A percentile compares a stretch with the other conserved stretches of the same genome.
Evolutionary conservation across 2,888 invertebrate genomes (phyloP).

Genomic region (Papilio gigon): DNA sequence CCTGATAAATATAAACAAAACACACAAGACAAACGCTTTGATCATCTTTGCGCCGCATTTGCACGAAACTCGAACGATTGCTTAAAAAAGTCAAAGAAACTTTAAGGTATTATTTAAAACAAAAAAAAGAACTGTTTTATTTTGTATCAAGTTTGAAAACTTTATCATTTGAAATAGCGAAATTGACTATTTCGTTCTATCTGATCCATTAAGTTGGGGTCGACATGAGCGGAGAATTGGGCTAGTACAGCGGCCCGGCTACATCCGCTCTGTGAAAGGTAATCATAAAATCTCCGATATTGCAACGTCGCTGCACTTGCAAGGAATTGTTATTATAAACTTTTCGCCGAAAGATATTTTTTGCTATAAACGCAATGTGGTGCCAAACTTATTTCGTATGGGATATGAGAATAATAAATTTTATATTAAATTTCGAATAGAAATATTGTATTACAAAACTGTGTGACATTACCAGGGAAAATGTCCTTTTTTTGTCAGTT

Average conservation of each 20-base stretch:
- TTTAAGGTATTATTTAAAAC: not conserved
- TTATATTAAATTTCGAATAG: slow-evolving; percentile 15
- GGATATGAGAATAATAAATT: slow-evolving; percentile 6
- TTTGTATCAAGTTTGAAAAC: slow-evolving; percentile 25
- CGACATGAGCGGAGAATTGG: slow-evolving; percentile 44
- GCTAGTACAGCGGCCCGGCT: slow-evolving; percentile 40
- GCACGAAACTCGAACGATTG: no score
- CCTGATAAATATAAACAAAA: no score
- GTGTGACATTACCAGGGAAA: not conserved
- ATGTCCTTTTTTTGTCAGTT: not conserved
- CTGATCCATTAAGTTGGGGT: slow-evolving; percentile 42
- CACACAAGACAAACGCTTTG: no score
- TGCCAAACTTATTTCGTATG: slow-evolving; percentile 22
- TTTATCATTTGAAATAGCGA: slow-evolving; percentile 35
- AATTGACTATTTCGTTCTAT: slow-evolving; percentile 42
- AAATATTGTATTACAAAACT: not conserved
- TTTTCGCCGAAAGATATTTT: slow-evolving; percentile 33
- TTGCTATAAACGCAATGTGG: slow-evolving; percentile 33
- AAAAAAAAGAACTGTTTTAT: not conserved
- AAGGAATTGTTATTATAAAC: slow-evolving; percentile 40
- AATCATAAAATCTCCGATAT: slow-evolving; percentile 42
- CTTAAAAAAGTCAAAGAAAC: no score
- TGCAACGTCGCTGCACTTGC: slow-evolving; percentile 40
- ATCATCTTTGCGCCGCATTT: no score
- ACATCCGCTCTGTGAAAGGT: slow-evolving; percentile 42